Base-by-base conservation (phyloP, 37 sponge, comb jelly and placozoan species). In the Petrosia ficiformis region DNA sequence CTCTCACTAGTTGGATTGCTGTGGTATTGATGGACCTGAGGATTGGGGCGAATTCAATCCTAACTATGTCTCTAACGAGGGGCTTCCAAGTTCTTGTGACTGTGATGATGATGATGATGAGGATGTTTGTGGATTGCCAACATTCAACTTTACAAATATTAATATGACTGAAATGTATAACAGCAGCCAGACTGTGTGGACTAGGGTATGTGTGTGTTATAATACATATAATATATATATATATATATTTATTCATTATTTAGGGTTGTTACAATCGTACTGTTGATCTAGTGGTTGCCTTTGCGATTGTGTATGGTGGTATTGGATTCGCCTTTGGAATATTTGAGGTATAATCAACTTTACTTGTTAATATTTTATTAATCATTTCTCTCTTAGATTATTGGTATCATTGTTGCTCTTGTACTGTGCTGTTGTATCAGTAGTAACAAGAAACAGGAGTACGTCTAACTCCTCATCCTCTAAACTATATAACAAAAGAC, bases 1-100 rank as follows among this genome's bases (percentile, higher is more conserved):
- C 4, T 29, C 21, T 39, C 41, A 42, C 25, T 67, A 84, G 84
- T 84, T 84, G n/a, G 41, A 43, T 0, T 84, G 84, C 67, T 84
- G 84, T 77, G 84, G 84, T 16, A 40, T 21, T 36, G 60, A 60
- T 38, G 71, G 71, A 71, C 72, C 84, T 0, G 19, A 21, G 40
- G 77, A 77, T 65, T 84, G 84, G 84, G 31, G 33, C 8, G 31
- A 16, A 0, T 6, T 69, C 54, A 83, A 83, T 42, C 37, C 37
- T 19, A 59, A 4, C 3, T 74, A 39, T 38, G 2, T 71, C 5
- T 19, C 44, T 28, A 40, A 42, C 21, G 52, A 2, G 0, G 42
- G 35, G n/a, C 42, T 24, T 2, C 79, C 59, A 35, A 44, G 67
- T 2, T 35, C 70, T 8, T 78, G 79, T 36, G 2, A 22, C 35